Evolutionary conservation across 2,888 invertebrate genomes (phyloP), one percentile per base, ranked within the genome.

Genomic region (Gnatocerus cornutus): DNA sequence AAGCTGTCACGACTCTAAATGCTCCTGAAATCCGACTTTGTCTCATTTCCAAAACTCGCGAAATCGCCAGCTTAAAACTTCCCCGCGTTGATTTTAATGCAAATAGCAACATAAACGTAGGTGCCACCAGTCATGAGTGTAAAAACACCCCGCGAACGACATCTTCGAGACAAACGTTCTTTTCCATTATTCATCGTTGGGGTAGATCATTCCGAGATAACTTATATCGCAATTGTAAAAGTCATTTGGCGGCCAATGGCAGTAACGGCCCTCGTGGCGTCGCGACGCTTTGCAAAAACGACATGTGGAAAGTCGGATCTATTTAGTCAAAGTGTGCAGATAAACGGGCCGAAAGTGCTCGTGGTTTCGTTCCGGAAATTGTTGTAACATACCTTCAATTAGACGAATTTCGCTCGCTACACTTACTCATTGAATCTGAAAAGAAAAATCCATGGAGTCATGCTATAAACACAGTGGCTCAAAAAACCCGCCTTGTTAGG

Each of bases 241-340:
- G 83, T 82, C 82, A 80, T 83, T 83, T 82, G 83, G 83, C 81
- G 79, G 76, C 78, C 78, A 79, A 80, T 79, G 79, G 79, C 78
- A 78, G 80, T 76, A 73, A 68, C 71, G 73, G 77, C 77, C 65
- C 62, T 73, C 74, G 73, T 72, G 77, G 76, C 73, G 76, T 77
- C 78, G 76, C 30, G 37, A 56, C 41, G 39, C 21, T 14, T 14
- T n/a, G 33, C 41, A 56, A 56, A 56, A 41, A 41, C 41, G 14
- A 33, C 33, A 33, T 33, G 33, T n/a, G 33, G 6, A n/a, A n/a
- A 33, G 7, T 7, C n/a, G 9, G 33, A 9, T 29, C 29, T 4
- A 33, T 7, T 33, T 33, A 4, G 7, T n/a, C n/a, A n/a, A n/a
- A n/a, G 6, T 33, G 33, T 33, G 9, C 33, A n/a, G 33, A 33